Evolutionary conservation across 2,797 vertebrate species (phyloP), one percentile per base, ranked within the genome.

Genomic region (Poeciliopsis presidionis): DNA sequence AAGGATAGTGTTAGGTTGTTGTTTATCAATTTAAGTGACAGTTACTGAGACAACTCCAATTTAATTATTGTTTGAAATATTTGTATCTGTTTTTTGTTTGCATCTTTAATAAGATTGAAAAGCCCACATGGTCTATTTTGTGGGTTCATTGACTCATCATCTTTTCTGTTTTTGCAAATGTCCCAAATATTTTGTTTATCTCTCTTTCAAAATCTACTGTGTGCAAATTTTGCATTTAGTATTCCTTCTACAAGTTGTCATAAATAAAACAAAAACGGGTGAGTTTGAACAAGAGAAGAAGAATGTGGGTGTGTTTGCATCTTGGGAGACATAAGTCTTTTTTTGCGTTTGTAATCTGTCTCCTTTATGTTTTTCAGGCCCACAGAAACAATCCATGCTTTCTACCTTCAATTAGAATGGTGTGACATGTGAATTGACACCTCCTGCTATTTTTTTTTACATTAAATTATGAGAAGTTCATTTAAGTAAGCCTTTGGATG

Each of bases 401-500:
- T 87, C 74, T 89, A 81, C 73, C 76, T 91, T 90, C 93, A 86
- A 92, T 91, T 90, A 84, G 78, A 75, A 67, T 85, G 83, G 46
- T 80, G 51, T 73, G 83, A 81, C 74, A 79, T 79, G 83, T 87
- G 77, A 84, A 81, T 83, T 92, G 90, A 92, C 86, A 90, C 86
- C 87, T 90, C 80, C 82, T 75, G 43, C 82, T 82, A 84, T 87
- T 90, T 79, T 90, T 79, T 85, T 77, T 86, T 78, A 65, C 77
- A 81, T 78, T 91, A 79, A 85, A 61, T 88, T 85, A 72, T 77
- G 81, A 87, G 87, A 91, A 84, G 84, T 89, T 90, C 79, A 89
- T 85, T 87, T 82, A 89, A 89, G 91, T 80, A 88, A 85, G 70
- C 81, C 81, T 89, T 94, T 94, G 90, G 88, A 91, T 92, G 86